Evolutionary conservation across 30 jellyfish, hydroid and myxozoan genomes (phyloP), one percentile per base, ranked within the genome.

Genomic region (Nemopilema nomurai): DNA sequence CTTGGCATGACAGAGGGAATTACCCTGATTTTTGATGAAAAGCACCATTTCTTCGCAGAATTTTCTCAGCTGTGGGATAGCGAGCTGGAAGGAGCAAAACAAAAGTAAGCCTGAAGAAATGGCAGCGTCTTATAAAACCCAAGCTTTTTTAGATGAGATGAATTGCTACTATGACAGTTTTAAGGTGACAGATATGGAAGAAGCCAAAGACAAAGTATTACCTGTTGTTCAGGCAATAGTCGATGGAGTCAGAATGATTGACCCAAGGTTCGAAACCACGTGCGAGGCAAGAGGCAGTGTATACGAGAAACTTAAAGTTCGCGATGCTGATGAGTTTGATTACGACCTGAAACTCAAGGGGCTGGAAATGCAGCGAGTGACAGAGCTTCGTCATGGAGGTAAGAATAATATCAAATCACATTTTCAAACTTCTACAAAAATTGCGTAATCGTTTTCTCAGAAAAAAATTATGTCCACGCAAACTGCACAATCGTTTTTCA

Each of bases 221-320:
- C 79, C 79, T 8, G 80, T 79, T 27, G 89, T 79, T 4, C 49
- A 79, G 28, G 13, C 18, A 67, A 79, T 79, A 25, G 57, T 79
- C 18, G 62, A 65, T 26, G 31, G 18, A 22, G 53, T 79, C 1
- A 77, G 41, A 1, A 51, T 13, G 18, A 62, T 62, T 9, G 89
- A 79, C 32, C 51, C 80, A 8, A 63, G 89, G 51, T 79, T 79
- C 49, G 49, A 32, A 20, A 79, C 63, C 80, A 28, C 63, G 25
- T n/a, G 62, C 69, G 80, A 79, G 29, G n/a, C 29, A 4, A 79
- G 89, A 79, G 89, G 89, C 49, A 79, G 89, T 30, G 89, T 79
- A 9, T 79, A 79, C 29, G 89, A 79, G 63, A 79, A 79, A 49
- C 71, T 79, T 4, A 79, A 79, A 49, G 63, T 79, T 8, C 33